Conservation (phyloP, 2,113 vertebrate genomes). For the Thermophis baileyi region DNA sequence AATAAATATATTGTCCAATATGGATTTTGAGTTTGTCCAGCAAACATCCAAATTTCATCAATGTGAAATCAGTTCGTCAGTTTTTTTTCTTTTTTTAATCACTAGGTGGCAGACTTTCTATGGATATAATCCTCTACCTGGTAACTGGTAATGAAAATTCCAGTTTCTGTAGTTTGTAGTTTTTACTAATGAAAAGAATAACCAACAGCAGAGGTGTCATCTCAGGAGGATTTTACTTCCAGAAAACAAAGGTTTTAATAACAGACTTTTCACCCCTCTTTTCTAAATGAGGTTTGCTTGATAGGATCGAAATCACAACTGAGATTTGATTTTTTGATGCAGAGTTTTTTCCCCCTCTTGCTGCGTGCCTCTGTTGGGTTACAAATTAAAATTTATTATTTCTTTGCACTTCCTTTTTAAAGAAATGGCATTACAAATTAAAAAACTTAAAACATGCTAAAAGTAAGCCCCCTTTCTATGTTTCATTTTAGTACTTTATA, state of each 20-base stretch:
- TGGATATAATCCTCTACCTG: slow-evolving; percentile 48
- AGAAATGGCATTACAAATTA: background rate
- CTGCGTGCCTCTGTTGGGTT: slow-evolving; percentile 1
- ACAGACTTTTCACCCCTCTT: slow-evolving; percentile 27
- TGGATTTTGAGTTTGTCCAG: background rate
- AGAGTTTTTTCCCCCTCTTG: background rate
- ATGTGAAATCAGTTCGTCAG: background rate
- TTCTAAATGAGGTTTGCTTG: slow-evolving; percentile 42
- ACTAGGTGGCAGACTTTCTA: slow-evolving; percentile 72
- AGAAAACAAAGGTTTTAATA: slow-evolving; percentile 47
- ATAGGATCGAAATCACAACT: slow-evolving; percentile 24
- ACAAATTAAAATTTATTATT: background rate
- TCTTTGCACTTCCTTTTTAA: background rate
- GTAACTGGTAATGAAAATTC: slow-evolving; percentile 18
- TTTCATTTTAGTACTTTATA: background rate
- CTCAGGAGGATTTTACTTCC: background rate
- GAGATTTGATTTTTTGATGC: slow-evolving; percentile 23
- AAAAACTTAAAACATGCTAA: background rate
- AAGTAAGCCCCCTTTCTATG: background rate
- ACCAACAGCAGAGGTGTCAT: slow-evolving; percentile 30
- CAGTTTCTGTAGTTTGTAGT: slow-evolving; percentile 3
- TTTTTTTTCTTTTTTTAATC: slow-evolving; percentile 33
- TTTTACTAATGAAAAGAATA: slow-evolving; percentile 36
- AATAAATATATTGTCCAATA: background rate
- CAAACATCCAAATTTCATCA: background rate